Base-by-base conservation (phyloP, 1,140 invertebrate species). In the Parapsyche elsis region DNA sequence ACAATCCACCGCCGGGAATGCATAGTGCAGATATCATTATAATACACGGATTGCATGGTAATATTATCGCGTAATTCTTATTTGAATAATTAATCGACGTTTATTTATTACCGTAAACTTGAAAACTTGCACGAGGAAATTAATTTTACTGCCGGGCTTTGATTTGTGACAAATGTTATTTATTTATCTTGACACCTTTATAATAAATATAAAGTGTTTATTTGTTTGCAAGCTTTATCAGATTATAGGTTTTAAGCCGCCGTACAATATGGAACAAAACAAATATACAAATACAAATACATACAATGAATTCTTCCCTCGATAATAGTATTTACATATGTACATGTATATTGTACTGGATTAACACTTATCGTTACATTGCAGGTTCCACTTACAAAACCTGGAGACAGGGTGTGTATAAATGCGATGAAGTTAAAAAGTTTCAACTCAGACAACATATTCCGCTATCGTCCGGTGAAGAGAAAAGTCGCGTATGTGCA, bases 391-490 rank as follows among this genome's bases (percentile, higher is more conserved):
- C 88, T 5, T 86, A 84, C 0, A 89, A 89, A 77, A 89, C 88
- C 0, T 89, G 88, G 88, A 82, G 88, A 21, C 88, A 89, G 84
- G 88, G 88, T 5, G 87, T 88, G 76, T 88, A 89, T 77, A 84
- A 85, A 71, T 45, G 53, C 45, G 26, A 67, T 45, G 84, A 85
- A 30, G 86, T 86, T 0, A 83, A 85, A 14, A 86, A 84, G 79
- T 82, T 87, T 0, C 83, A 85, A 9, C 76, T 88, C 57, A 80
- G 86, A 67, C 67, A 80, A 26, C 82, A 84, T 23, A 19, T 76
- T 10, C 44, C 75, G 10, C 16, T 71, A n/a, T 1, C n/a, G 0
- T 23, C 16, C 70, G 49, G 26, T 53, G 53, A 46, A 14, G 23
- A 44, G 26, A 10, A 21, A 38, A 30, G 30, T 16, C 24, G 2